Conservation (phyloP, 2,113 vertebrate genomes). For the Pampusana beccarii region DNA sequence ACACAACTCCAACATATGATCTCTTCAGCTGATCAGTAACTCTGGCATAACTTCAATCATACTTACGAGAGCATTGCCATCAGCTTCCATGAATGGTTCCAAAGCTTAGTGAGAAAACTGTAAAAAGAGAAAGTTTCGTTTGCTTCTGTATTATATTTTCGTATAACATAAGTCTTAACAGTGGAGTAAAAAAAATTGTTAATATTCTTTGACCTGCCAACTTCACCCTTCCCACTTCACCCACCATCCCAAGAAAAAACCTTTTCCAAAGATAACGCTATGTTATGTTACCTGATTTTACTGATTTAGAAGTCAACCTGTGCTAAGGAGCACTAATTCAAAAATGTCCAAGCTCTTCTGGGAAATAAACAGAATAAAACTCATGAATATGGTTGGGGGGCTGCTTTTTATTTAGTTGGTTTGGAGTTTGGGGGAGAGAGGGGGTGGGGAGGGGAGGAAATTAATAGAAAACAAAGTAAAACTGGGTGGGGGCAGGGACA, state of each 20-base stretch:
- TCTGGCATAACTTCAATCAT: background rate
- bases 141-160: background rate
- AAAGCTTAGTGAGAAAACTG: slow-evolving; percentile 72
- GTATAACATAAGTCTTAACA: background rate
- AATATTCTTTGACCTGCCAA: background rate
- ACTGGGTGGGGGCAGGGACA: background rate
- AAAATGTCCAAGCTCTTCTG: background rate
- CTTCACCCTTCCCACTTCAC: background rate
- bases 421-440: background rate
- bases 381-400: background rate
- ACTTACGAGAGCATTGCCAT: slow-evolving; percentile 86
- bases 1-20: background rate
- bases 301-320: background rate
- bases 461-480: background rate
- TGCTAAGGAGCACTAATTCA: background rate
- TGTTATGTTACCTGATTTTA: background rate
- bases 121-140: slow-evolving; percentile 32
- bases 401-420: background rate
- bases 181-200: background rate
- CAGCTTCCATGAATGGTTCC: slow-evolving; percentile 79
- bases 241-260: background rate
- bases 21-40: background rate
- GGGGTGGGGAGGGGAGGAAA: background rate
- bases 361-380: background rate
- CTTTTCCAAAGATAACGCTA: background rate